phyloP scores from a whole-genome alignment of 1,140 invertebrate genomes.

The Gonioctena quinquepunctata region DNA sequence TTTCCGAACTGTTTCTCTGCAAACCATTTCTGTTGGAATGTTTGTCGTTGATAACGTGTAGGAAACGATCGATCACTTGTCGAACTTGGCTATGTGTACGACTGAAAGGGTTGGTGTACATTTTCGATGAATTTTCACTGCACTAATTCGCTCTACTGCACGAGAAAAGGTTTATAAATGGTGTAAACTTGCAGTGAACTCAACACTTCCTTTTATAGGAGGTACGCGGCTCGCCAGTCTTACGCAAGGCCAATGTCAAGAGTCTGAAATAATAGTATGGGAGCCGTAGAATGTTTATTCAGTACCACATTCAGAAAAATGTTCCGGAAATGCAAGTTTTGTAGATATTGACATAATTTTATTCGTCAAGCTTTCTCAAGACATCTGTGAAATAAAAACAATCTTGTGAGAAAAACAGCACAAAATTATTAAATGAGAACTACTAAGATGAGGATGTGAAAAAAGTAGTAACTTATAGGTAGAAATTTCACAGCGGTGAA shows the following conservation, averaged over 20 bases:
- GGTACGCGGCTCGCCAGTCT: background rate
- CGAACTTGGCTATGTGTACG: slow-evolving; percentile 72
- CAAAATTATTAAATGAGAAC: too few relatives aligned
- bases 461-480: too few relatives aligned
- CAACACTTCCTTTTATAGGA: background rate
- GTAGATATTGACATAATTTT: too few relatives aligned
- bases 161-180: background rate
- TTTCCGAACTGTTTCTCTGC: background rate
- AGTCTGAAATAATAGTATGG: too few relatives aligned
- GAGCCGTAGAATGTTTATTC: too few relatives aligned
- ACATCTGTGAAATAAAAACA: too few relatives aligned
- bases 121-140: slow-evolving; percentile 40
- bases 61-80: slow-evolving; percentile 64
- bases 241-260: background rate
- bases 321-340: too few relatives aligned
- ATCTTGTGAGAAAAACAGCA: too few relatives aligned
- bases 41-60: background rate
- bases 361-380: too few relatives aligned
- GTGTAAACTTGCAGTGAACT: background rate
- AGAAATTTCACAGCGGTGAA: too few relatives aligned
- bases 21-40: background rate
- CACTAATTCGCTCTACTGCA: background rate
- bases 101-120: slow-evolving; percentile 74
- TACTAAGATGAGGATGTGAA: too few relatives aligned
- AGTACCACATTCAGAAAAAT: too few relatives aligned